Percentiles rank a stretch among this genome's conserved stretches.
phyloP scores from a whole-genome alignment of 2,113 vertebrate species.

The Trichechus manatus region DNA sequence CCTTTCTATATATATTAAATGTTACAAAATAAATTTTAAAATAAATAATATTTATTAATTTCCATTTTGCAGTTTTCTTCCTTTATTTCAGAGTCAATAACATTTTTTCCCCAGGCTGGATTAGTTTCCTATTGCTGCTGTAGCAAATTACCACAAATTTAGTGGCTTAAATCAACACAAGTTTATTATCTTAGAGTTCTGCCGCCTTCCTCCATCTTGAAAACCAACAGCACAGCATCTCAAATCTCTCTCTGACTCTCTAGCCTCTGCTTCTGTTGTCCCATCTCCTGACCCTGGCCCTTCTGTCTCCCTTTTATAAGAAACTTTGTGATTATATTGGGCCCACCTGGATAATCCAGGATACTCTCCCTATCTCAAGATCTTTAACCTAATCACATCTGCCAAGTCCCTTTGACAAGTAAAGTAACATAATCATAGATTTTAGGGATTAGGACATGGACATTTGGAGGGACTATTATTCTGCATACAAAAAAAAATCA shows the following conservation, averaged over 20 bases:
- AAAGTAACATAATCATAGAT: not conserved
- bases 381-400: conserved; percentile 42
- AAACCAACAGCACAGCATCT: not conserved
- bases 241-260: not conserved
- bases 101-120: not conserved
- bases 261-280: not conserved
- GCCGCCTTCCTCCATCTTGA: not conserved
- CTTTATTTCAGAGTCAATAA: conserved; percentile 1
- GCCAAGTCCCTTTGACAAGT: not conserved
- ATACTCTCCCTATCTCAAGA: conserved; percentile 15
- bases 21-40: conserved; percentile 54
- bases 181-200: not conserved
- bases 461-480: not conserved
- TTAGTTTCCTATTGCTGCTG: not conserved
- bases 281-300: not conserved
- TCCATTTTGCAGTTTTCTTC: conserved; percentile 42
- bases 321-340: not conserved
- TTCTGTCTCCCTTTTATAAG: not conserved
- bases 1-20: conserved; percentile 27
- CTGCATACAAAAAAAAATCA: not conserved
- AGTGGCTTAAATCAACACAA: not conserved
- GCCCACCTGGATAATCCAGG: not conserved
- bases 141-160: not conserved
- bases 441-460: not conserved
- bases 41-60: conserved; percentile 34